Evolutionary conservation across 2,113 vertebrate genomes (phyloP), one percentile per base, ranked within the genome.

Genomic region (Natator depressus): DNA sequence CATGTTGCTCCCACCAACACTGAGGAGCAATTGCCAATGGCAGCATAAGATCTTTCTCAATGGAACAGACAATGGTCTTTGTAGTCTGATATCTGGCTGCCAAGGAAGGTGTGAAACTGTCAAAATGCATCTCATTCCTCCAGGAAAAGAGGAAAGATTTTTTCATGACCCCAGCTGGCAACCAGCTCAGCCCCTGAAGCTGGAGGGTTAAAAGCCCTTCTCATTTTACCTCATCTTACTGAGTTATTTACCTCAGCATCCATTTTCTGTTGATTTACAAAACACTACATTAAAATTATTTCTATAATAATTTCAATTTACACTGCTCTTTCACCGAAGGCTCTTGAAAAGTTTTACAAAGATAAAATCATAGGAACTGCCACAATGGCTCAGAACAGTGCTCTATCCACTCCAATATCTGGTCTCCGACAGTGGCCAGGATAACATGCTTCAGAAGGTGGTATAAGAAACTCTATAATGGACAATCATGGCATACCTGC

Each of bases 311-410:
- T 5, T 3, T 51, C 1, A 8, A 10, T 35, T 20, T 6, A 13
- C 4, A 1, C 2, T 14, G 54, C 9, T 3, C 10, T 16, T 47
- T 16, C 46, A 47, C 42, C 24, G 5, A 22, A 2, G 4, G 3
- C 7, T 50, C 54, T 31, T 46, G 42, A 46, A 76, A 76, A 7
- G 38, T 42, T 25, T 76, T 7, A 47, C 2, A 35, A 46, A 46
- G 29, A 10, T n/a, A 72, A 19, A 72, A 22, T 38, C 35, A 38
- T 10, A 72, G n/a, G 65, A 72, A 72, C 35, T 13, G 53, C 31
- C 47, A 3, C 1, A 3, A 54, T 0, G 24, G n/a, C 47, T 17
- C 47, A 24, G 62, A 27, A 35, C 11, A 55, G 17, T 42, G 11
- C 31, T 24, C 54, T 79, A 82, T 82, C 50, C 83, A 80, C 51